Percentiles rank a stretch among this genome's conserved stretches.
Evolutionary conservation across 2,888 invertebrate species (phyloP).

Genomic region (Amphipyra tragopoginis): DNA sequence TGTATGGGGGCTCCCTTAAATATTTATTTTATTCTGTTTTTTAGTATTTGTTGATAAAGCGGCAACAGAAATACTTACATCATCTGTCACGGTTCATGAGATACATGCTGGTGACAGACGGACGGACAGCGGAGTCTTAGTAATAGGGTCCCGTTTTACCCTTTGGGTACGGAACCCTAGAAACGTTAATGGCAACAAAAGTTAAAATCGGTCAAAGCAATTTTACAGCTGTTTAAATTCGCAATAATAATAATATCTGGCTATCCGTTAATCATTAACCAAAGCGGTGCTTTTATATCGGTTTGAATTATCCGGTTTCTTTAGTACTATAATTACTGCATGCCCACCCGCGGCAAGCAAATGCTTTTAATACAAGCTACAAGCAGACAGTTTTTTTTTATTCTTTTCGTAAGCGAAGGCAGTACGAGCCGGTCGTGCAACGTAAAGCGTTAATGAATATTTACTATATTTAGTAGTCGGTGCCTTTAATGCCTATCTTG

Average conservation of each 20-base stretch:
- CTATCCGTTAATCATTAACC: slow-evolving; percentile 31
- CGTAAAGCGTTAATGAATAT: slow-evolving; percentile 74
- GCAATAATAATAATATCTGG: slow-evolving; percentile 20
- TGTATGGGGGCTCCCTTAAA: too few relatives aligned
- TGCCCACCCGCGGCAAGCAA: slow-evolving; percentile 68
- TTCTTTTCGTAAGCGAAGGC: slow-evolving; percentile 61
- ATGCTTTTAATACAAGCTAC: slow-evolving; percentile 50
- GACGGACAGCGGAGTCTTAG: too few relatives aligned
- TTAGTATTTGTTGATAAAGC: too few relatives aligned
- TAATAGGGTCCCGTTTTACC: too few relatives aligned
- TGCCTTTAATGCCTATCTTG: slow-evolving; percentile 60
- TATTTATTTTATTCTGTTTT: too few relatives aligned
- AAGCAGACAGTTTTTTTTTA: slow-evolving; percentile 26
- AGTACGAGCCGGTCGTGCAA: slow-evolving; percentile 59
- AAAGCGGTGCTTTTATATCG: slow-evolving; percentile 47
- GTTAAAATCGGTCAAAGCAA: too few relatives aligned
- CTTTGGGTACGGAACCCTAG: too few relatives aligned
- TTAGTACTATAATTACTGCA: slow-evolving; percentile 65
- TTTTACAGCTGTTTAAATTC: too few relatives aligned
- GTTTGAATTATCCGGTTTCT: slow-evolving; percentile 56
- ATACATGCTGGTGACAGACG: too few relatives aligned
- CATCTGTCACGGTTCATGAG: too few relatives aligned
- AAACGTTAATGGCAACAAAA: too few relatives aligned
- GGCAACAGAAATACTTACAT: too few relatives aligned
- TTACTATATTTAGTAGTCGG: slow-evolving; percentile 70